Evolutionary conservation across 2,113 vertebrate genomes (phyloP), one percentile per base, ranked within the genome.

Genomic region (Melanotaenia duboulayi): DNA sequence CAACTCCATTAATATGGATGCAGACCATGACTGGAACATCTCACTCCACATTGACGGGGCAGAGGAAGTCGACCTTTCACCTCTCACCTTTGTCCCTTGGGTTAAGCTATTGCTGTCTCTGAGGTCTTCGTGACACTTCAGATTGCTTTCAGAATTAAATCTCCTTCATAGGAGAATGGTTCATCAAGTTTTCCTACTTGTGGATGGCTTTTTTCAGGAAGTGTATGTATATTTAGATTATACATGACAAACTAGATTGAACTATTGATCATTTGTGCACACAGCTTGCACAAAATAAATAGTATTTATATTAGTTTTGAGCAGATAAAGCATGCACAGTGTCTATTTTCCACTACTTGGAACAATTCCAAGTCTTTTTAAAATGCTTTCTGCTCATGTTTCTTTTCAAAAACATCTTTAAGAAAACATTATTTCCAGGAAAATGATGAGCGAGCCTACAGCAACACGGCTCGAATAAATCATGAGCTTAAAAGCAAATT

Each of bases 401-500:
- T 65, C 6, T 68, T 54, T 79, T 79, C 14, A 51, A 66, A 70
- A 24, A 32, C 23, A 19, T 51, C 44, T 39, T 56, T 11, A 44
- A 39, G 39, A 35, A 76, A 87, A 54, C 20, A 51, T 13, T 4
- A 40, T 35, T 84, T 78, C 68, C 69, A 63, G 70, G 67, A 60
- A 81, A 84, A 67, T 44, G 22, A 13, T 40, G 28, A 22, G 23
- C 0, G 52, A 76, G 37, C 12, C 2, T 32, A 44, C 4, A n/a
- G 65, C 60, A 55, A 48, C 58, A 56, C 19, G 56, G 68, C 74
- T 76, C 55, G 7, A 83, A 78, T 56, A 62, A 80, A 81, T 85
- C 55, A 70, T 71, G 59, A 76, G 76, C 49, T 61, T 65, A 10
- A 54, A 77, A 64, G 62, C 25, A 89, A 87, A 85, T 90, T 67